Evolutionary conservation across 2,113 vertebrate genomes (phyloP), one percentile per base, ranked within the genome.

Genomic region (Opisthocomus hoazin): DNA sequence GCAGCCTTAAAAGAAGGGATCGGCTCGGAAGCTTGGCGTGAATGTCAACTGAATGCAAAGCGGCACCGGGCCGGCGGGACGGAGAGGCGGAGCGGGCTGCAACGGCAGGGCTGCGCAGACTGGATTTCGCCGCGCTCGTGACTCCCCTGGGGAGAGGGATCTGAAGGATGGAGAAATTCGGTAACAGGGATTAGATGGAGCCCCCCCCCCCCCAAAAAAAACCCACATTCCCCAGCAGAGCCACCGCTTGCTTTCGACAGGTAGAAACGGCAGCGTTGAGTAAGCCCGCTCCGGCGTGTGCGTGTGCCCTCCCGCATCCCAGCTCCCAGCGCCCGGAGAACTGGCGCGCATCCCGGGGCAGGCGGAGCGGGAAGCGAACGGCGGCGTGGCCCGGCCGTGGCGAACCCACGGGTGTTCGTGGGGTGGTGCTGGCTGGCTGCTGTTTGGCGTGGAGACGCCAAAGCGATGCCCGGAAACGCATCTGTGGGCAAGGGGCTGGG

Each of bases 341-440:
- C 24, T 2, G 57, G 15, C 45, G 6, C 12, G 0, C 9, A 12
- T 12, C 60, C 57, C 6, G 3, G 1, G n/a, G 43, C 20, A 53
- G 16, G 26, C 10, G 10, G 46, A n/a, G 37, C 15, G 46, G 68
- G 45, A 9, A 29, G 24, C 4, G 12, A 29, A 51, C 7, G 3
- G 46, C 54, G 20, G 27, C 23, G 3, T 9, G n/a, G 54, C 45
- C 23, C 2, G 3, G 13, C 56, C 6, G 2, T 6, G n/a, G 60
- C 30, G 58, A 68, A 60, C 20, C 21, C 39, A 3, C 1, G 10
- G 58, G 8, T 7, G 27, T 22, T 32, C 36, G 24, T 24, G 9
- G 32, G 26, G 8, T 6, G 46, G 30, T 24, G 65, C 65, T 21
- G 54, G 36, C 22, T 12, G 45, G 57, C 32, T 5, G 57, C 57